phyloP scores from a whole-genome alignment of 2,888 invertebrate species.

The Campopleginae sp. region DNA sequence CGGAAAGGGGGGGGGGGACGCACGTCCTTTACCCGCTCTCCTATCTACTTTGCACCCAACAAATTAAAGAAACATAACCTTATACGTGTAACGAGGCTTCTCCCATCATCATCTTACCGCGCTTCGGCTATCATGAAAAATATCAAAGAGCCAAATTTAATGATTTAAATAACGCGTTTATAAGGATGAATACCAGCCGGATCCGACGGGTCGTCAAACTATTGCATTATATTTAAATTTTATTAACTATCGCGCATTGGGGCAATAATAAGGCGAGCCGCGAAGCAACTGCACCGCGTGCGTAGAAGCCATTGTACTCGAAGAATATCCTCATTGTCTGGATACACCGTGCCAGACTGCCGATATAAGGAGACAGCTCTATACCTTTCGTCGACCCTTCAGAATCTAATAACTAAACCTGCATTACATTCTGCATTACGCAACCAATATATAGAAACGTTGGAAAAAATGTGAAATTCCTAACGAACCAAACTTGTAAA shows the following conservation, averaged over 20 bases:
- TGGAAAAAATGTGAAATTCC: too few species aligned
- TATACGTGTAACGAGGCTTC: too few species aligned
- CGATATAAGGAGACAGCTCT: conserved; percentile 44
- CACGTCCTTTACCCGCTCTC: conserved; percentile 44
- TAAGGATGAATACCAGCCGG: not conserved
- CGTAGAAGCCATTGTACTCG: conserved; percentile 82
- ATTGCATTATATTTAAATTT: conserved; percentile 34
- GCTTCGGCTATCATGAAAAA: too few species aligned
- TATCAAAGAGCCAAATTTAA: not conserved
- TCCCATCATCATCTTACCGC: too few species aligned
- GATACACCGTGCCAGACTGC: conserved; percentile 49
- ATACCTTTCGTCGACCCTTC: conserved; percentile 42
- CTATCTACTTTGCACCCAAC: conserved; percentile 39
- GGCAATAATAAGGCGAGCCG: too few species aligned
- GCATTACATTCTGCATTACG: not conserved
- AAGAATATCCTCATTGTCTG: conserved; percentile 83
- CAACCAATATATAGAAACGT: conserved; percentile 43
- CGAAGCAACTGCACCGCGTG: conserved; percentile 81
- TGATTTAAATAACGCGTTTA: not conserved
- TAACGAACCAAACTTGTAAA: too few species aligned
- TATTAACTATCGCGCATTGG: conserved; percentile 26
- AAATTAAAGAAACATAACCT: conserved; percentile 48
- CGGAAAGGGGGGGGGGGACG: conserved; percentile 67
- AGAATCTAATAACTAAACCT: conserved; percentile 42
- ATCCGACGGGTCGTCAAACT: not conserved